These are phyloP conservation scores for Plestiodon gilberti DNA, from an alignment of 2,113 vertebrate genomes.

Conservation along the genomic window DNA sequence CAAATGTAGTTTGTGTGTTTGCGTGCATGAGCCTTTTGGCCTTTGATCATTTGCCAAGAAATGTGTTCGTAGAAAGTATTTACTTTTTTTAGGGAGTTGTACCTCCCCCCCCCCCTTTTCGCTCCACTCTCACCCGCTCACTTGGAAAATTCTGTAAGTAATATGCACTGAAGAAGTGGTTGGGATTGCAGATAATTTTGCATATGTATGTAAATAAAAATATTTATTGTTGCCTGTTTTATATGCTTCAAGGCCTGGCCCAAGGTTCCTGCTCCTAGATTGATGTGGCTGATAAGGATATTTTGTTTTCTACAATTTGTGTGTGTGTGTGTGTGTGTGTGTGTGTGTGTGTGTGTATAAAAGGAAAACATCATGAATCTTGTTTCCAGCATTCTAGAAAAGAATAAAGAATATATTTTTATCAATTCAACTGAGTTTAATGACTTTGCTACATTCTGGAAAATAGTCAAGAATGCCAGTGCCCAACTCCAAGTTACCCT, in stretches of 20 bases:
- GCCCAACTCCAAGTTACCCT: background rate
- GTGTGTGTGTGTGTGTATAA: conserved; percentile 21
- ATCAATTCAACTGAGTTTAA: background rate
- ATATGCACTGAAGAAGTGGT: conserved; percentile 23
- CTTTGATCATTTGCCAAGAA: background rate
- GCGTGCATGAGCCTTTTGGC: background rate
- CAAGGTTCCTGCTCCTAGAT: background rate
- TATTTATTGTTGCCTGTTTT: conserved; percentile 65
- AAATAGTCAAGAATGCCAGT: background rate
- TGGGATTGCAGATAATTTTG: background rate
- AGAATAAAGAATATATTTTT: conserved; percentile 74
- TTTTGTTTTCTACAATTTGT: background rate
- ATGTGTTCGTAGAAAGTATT: background rate
- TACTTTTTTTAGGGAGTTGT: background rate
- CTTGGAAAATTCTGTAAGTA: background rate
- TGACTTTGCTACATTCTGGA: background rate
- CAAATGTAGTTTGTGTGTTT: background rate
- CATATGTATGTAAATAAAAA: conserved; percentile 64
- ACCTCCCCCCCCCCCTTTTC: background rate
- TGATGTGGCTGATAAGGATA: background rate
- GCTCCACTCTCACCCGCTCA: background rate
- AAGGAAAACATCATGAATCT: conserved; percentile 47
- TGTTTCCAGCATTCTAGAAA: conserved; percentile 55
- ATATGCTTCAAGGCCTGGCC: conserved; percentile 1
- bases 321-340: background rate